A percentile compares a stretch with the other conserved stretches of the same genome.
Evolutionary conservation across 2,113 vertebrate species (phyloP).

Genomic region (Pelodiscus sinensis): DNA sequence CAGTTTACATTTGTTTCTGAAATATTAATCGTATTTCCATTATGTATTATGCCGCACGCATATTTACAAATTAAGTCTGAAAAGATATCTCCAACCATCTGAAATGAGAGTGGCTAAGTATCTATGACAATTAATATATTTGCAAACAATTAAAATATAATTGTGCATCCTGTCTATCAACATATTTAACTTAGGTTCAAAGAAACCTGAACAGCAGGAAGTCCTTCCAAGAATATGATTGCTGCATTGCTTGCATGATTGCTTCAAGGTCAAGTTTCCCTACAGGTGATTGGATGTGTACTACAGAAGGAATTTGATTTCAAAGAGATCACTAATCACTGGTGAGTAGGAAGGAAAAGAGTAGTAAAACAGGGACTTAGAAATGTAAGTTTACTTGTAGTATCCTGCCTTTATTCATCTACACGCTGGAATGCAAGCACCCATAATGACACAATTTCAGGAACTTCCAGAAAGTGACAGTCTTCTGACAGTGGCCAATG

Average conservation of each 20-base stretch:
- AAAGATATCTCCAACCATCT: neutral
- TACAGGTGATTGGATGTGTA: neutral
- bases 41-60: conserved; percentile 10
- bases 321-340: neutral
- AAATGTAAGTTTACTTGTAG: conserved; percentile 22
- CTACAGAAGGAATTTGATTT: conserved; percentile 33
- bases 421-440: neutral
- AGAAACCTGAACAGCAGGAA: conserved; percentile 49
- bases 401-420: neutral
- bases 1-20: neutral
- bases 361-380: neutral
- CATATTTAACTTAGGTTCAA: neutral
- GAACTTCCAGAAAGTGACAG: fast-evolving
- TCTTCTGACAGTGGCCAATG: too few species aligned
- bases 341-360: neutral
- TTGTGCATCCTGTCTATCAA: neutral
- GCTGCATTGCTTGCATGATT: neutral
- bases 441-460: neutral
- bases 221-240: conserved; percentile 49
- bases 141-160: neutral
- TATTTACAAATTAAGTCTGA: conserved; percentile 10
- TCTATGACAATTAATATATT: neutral
- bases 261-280: conserved; percentile 63
- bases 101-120: neutral
- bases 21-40: neutral